Conservation (phyloP, 1,140 invertebrate species). For the Pseudomyrmex cubaensis region DNA sequence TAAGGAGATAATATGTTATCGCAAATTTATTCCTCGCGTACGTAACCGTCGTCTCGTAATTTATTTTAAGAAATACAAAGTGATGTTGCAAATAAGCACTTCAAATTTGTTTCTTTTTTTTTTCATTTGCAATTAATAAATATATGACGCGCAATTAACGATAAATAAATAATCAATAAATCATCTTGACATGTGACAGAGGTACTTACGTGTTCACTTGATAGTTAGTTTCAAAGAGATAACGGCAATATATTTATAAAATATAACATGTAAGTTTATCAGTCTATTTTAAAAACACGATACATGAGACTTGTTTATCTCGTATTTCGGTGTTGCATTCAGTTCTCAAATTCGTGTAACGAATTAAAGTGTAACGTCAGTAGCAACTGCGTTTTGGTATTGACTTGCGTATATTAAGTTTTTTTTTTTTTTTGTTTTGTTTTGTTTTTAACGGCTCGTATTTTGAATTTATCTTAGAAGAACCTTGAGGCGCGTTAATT, state of each 20-base stretch:
- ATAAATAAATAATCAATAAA: not conserved
- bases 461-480: not conserved
- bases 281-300: not conserved
- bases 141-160: not conserved
- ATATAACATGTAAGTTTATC: too few species aligned
- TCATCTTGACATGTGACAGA: not conserved
- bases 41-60: not conserved
- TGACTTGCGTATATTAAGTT: not conserved
- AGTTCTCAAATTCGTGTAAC: not conserved
- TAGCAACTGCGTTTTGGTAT: not conserved
- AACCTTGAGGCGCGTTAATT: not conserved
- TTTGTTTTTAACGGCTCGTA: too few species aligned
- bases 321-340: not conserved
- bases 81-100: not conserved
- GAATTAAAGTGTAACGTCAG: not conserved
- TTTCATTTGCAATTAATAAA: not conserved
- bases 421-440: not conserved
- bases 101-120: not conserved
- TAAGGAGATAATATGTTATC: not conserved
- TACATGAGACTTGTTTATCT: not conserved
- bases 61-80: not conserved
- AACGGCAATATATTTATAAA: too few species aligned
- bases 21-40: not conserved
- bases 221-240: not conserved
- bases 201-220: not conserved